These are phyloP conservation scores for Stegostoma tigrinum DNA, from an alignment of 2,113 vertebrate species.

Conservation along the genomic window DNA sequence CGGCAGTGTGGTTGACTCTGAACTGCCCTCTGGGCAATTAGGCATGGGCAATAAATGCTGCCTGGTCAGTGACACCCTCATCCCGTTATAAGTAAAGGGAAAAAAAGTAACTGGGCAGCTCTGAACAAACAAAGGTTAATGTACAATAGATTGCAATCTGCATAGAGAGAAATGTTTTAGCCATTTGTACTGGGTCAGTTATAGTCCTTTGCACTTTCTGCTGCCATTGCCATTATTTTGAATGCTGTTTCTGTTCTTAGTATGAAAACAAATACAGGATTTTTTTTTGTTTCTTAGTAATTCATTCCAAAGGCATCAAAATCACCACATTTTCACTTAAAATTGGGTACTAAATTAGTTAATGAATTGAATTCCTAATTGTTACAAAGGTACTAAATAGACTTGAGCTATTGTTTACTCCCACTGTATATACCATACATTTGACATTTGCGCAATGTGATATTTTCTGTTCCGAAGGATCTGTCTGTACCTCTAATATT, in stretches of 20 bases:
- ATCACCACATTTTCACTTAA: neutral
- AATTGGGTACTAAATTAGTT: neutral
- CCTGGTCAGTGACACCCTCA: no score
- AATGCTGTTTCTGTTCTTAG: neutral
- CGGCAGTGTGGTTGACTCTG: no score
- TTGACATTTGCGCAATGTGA: neutral
- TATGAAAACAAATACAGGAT: neutral
- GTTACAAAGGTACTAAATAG: neutral
- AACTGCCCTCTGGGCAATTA: no score
- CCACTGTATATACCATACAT: neutral
- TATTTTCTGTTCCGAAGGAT: neutral
- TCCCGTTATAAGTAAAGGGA: no score
- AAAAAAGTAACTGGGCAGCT: neutral
- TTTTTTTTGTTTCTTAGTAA: neutral
- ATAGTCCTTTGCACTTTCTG: neutral
- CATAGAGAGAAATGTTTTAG: neutral
- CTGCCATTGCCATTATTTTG: neutral
- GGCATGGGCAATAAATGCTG: no score
- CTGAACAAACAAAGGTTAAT: neutral
- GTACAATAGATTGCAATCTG: neutral
- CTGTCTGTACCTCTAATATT: neutral
- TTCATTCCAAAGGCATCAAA: neutral
- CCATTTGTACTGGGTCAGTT: neutral
- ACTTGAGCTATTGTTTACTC: neutral
- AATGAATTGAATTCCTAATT: neutral